Percentiles rank a stretch among this genome's conserved stretches.
These are phyloP conservation scores for Stenichneumon culpator DNA, from an alignment of 2,888 invertebrate genomes.

Conservation along the genomic window DNA sequence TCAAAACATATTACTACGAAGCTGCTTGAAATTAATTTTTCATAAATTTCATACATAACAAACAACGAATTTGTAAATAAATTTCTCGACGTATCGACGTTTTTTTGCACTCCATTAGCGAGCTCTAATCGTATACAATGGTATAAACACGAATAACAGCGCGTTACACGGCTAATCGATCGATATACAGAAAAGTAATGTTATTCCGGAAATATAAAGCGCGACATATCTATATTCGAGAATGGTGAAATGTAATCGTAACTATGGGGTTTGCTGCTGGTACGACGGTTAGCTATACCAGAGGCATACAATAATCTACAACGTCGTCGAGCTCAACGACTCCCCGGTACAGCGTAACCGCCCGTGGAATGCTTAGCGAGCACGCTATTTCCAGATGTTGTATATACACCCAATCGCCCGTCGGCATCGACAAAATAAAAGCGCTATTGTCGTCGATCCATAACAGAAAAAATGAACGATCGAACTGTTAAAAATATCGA, in stretches of 20 bases:
- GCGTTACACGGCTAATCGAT: background rate
- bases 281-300: background rate
- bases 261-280: background rate
- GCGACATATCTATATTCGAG: background rate
- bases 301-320: background rate
- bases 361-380: constrained; percentile 53
- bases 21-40: background rate
- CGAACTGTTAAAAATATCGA: constrained; percentile 8
- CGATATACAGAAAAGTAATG: background rate
- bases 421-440: constrained; percentile 4
- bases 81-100: background rate
- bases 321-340: constrained; percentile 57
- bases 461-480: background rate
- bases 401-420: constrained; percentile 25
- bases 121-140: background rate
- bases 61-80: background rate
- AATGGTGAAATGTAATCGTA: constrained; percentile 9
- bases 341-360: constrained; percentile 54
- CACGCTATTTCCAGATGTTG: constrained; percentile 72
- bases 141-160: constrained; percentile 2
- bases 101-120: background rate
- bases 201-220: background rate
- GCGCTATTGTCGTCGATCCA: constrained; percentile 8
- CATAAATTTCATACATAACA: background rate
- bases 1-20: background rate